Base-by-base conservation (phyloP, 2,113 vertebrate species). In the Acrocephalus arundinaceus region DNA sequence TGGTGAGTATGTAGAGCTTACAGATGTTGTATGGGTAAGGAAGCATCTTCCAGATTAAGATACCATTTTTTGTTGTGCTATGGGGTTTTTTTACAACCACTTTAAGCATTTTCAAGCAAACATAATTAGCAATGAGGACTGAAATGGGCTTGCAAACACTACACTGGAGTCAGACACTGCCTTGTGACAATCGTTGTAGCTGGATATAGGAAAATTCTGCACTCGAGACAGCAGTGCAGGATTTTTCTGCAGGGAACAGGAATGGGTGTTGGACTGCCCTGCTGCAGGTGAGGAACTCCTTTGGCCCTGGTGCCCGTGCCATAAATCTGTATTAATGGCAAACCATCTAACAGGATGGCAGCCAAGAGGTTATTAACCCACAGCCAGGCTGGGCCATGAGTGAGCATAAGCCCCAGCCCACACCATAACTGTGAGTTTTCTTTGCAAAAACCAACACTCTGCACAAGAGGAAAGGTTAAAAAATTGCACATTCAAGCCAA, bases 301-400 rank as follows among this genome's bases (percentile, higher is more conserved):
- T 19, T 39, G n/a, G 51, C 51, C 46, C 43, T 49, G 15, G 28
- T 68, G 31, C 30, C 68, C 59, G 48, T 6, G n/a, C 27, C n/a
- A 24, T 57, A 87, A 85, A 92, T 52, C 51, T 1, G 0, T 57
- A 52, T 30, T 37, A 52, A 81, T 2, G 4, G 72, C 21, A 70
- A 85, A 54, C 37, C 43, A 81, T 30, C 39, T 52, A 90, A 84
- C 14, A 8, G 4, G 43, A 52, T 20, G 46, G 52, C 37, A 52
- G 37, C 51, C 78, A 79, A 59, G 22, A 61, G 55, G 39, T 90
- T 89, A 85, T 43, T 91, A 77, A 94, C 84, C 51, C n/a, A 85
- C 73, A 90, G 93, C 93, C 84, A 70, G 58, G 65, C 76, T 62
- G 82, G 78, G 85, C 87, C 93, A 95, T 59, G 71, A 90, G 81